These are phyloP conservation scores for Urocitellus parryii DNA, from an alignment of 2,113 vertebrate genomes.

Conservation along the genomic window DNA sequence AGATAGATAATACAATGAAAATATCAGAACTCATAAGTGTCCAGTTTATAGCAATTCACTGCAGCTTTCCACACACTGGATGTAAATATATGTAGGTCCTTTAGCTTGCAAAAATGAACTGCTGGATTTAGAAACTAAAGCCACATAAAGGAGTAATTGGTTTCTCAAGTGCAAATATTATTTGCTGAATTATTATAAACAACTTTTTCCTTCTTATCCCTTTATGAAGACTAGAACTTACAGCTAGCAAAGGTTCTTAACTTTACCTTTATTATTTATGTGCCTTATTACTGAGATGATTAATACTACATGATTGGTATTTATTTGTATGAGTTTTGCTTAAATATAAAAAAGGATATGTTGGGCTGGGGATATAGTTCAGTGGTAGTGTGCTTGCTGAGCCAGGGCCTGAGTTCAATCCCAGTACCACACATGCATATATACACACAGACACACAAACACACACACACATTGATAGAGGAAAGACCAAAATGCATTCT, in stretches of 20 bases:
- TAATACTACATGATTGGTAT: neutral
- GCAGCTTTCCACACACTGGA: neutral
- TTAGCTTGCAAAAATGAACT: neutral
- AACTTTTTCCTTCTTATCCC: neutral
- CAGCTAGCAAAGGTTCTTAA: neutral
- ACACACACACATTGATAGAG: neutral
- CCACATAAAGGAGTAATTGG: neutral
- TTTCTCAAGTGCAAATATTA: neutral
- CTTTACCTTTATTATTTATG: neutral
- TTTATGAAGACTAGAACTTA: neutral
- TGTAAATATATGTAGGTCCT: neutral
- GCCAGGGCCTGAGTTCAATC: neutral
- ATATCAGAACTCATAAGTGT: neutral
- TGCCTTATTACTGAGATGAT: neutral
- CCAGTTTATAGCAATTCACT: neutral
- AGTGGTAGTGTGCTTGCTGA: neutral
- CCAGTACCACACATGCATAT: neutral
- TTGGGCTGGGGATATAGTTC: neutral
- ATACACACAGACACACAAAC: no score
- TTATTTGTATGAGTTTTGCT: neutral
- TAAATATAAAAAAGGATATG: neutral
- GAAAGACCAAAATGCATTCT: neutral
- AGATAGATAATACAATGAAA: slow-evolving; percentile 18
- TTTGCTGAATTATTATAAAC: neutral
- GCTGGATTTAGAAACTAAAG: slow-evolving; percentile 32